Base-by-base conservation (phyloP, 2,797 vertebrate species). In the Chromobotia macracanthus region DNA sequence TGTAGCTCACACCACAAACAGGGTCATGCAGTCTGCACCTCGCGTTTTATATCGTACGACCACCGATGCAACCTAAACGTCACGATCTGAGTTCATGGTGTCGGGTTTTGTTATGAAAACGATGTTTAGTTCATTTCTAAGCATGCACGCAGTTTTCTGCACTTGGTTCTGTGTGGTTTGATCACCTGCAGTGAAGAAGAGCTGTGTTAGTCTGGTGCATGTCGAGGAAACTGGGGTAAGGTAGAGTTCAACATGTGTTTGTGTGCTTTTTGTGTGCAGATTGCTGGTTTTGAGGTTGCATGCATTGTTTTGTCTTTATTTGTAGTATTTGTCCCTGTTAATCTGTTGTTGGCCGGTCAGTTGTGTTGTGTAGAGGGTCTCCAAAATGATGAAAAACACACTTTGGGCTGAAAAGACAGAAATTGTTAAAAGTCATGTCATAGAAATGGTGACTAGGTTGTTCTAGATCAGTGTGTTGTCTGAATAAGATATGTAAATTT, bases 1-100 rank as follows among this genome's bases (percentile, higher is more conserved):
- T 84, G 63, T n/a, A 68, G 80, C 82, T 80, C 63, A 71, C n/a
- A 38, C 7, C 67, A 79, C 35, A 46, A 79, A 48, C 51, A 76
- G 75, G 68, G 67, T 64, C 55, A 66, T 38, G 31, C n/a, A 44
- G 23, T 71, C 46, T 44, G 70, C 31, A 7, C 28, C 56, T n/a
- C 9, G 16, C 1, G 23, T 48, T 44, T 50, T 41, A 67, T 50
- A 48, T 46, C 5, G 8, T 21, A 25, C 41, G 28, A 11, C 16
- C 21, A 21, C 16, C 3, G 35, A 10, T 64, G 58, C 28, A 44
- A n/a, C 7, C 1, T 60, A 12, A 31, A 21, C 48, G 10, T 56
- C 25, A 25, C n/a, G 16, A 3, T 51, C 6, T 51, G 25, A 7
- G 41, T 60, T 25, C 15, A 6, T 19, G 28, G 13, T 23, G 15